Evolutionary conservation across 92 coral and sea anemone genomes (phyloP).

Genomic region (Siderastrea radians): DNA sequence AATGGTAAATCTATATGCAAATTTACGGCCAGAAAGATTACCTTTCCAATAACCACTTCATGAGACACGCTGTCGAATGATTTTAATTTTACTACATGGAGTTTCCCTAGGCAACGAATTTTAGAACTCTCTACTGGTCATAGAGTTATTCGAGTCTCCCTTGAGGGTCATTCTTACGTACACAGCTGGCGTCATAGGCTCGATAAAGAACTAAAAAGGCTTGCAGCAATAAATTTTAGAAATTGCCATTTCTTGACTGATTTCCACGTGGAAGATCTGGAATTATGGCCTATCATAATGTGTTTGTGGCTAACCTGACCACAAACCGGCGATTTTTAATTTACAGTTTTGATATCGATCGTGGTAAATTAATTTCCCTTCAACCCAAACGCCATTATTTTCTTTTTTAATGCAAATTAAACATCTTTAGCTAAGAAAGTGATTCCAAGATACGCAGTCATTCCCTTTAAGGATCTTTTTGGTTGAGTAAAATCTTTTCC

Average conservation of each 20-base stretch:
- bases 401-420: slow-evolving; percentile 36
- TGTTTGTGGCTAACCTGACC: not conserved
- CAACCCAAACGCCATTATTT: slow-evolving; percentile 15
- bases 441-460: slow-evolving; percentile 22
- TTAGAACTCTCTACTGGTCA: not conserved
- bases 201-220: not conserved
- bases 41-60: not conserved
- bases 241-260: not conserved
- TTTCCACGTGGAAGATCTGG: not conserved
- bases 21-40: not conserved
- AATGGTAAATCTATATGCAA: slow-evolving; percentile 21
- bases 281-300: not conserved
- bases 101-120: not conserved
- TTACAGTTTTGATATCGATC: slow-evolving; percentile 9
- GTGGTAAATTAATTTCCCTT: slow-evolving; percentile 12
- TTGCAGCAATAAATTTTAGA: not conserved
- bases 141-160: not conserved
- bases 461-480: not conserved
- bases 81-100: not conserved
- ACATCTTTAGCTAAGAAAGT: not conserved
- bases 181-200: slow-evolving; percentile 9
- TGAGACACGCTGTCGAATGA: not conserved
- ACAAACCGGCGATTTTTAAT: slow-evolving; percentile 4
- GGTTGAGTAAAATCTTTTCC: not conserved
- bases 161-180: not conserved